Conservation (phyloP, 2,888 invertebrate species). For the Brenthis ino region DNA sequence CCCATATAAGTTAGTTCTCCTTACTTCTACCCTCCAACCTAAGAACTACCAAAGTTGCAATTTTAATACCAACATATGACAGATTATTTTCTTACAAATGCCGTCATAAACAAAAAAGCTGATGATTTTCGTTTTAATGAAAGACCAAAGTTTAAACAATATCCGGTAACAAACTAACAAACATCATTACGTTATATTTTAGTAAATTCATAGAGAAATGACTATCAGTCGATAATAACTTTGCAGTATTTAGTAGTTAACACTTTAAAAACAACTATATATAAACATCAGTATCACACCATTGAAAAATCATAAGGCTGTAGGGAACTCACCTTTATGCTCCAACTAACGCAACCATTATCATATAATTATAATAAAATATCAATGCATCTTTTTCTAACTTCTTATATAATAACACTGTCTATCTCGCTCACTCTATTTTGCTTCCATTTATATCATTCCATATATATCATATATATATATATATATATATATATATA, state of each 20-base stretch:
- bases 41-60: background rate
- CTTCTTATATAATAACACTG: background rate
- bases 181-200: background rate
- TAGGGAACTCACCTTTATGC: constrained; percentile 20
- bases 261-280: constrained; percentile 10
- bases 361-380: constrained; percentile 10
- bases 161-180: background rate
- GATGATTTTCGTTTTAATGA: background rate
- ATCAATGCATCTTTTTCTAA: background rate
- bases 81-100: background rate
- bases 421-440: background rate
- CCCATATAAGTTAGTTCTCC: no score
- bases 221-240: constrained; percentile 13
- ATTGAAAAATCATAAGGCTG: constrained; percentile 26
- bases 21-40: background rate
- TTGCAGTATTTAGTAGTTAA: constrained; percentile 6
- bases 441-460: background rate
- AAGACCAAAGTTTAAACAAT: background rate
- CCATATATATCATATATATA: no score
- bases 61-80: constrained; percentile 4
- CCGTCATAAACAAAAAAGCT: background rate
- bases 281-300: constrained; percentile 23
- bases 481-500: no score
- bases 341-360: constrained; percentile 12
- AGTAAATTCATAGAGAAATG: background rate